phyloP scores from a whole-genome alignment of 2,797 vertebrate species.

The Lophotriccus pileatus region DNA sequence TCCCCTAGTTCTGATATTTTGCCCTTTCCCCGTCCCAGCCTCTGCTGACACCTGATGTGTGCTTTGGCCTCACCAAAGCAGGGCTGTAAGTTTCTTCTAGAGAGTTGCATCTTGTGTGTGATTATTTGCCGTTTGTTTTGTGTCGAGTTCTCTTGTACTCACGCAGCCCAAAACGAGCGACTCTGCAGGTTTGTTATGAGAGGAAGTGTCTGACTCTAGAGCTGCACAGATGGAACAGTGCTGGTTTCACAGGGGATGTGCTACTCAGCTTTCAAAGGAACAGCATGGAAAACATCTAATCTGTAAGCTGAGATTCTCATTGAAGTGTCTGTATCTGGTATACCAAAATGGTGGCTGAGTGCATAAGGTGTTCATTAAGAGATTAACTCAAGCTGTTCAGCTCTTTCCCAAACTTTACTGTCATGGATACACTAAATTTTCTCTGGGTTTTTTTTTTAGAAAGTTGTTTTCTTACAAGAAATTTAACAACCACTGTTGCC shows the following conservation, averaged over 20 bases:
- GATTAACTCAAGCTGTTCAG: neutral
- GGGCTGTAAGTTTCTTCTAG: neutral
- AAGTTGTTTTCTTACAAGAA: neutral
- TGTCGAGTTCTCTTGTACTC: neutral
- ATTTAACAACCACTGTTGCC: neutral
- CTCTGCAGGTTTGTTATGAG: neutral
- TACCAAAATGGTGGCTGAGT: neutral
- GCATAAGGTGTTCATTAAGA: neutral
- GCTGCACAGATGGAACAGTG: neutral
- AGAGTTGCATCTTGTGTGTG: neutral
- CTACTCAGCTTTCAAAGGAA: slow-evolving; percentile 24
- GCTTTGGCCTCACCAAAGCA: neutral
- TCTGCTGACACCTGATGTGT: neutral
- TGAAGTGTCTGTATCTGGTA: neutral
- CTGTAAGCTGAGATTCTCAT: neutral
- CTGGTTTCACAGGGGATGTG: neutral
- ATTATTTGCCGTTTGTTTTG: neutral
- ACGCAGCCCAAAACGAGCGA: neutral
- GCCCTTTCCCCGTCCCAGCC: neutral
- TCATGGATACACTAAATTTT: neutral
- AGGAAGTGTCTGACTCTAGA: neutral
- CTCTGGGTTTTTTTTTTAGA: neutral
- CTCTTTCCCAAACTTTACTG: neutral
- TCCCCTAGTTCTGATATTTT: neutral
- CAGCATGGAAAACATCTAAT: slow-evolving; percentile 6